Evolutionary conservation across 2,797 vertebrate species (phyloP).

Genomic region (Liasis olivaceus): DNA sequence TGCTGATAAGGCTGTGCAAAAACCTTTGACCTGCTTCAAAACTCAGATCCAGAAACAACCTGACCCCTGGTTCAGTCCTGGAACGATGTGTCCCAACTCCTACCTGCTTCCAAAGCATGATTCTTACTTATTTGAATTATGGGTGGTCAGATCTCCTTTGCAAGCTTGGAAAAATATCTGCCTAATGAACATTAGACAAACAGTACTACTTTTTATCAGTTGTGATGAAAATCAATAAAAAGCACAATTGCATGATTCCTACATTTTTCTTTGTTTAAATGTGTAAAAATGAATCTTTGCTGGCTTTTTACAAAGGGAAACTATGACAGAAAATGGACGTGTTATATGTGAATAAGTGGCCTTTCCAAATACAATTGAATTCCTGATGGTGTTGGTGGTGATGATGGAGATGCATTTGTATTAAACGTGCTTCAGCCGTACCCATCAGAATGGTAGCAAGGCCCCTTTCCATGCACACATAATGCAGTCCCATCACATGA

Average conservation of each 20-base stretch:
- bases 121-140: not conserved
- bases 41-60: not conserved
- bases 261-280: not conserved
- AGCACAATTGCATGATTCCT: not conserved
- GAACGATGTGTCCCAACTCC: not conserved
- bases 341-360: not conserved
- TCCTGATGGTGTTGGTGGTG: not conserved
- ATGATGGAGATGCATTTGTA: not conserved
- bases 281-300: not conserved
- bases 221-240: not conserved
- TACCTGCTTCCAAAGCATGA: not conserved
- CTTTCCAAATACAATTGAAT: slow-evolving; percentile 17
- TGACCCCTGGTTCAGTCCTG: not conserved
- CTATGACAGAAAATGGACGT: not conserved
- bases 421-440: not conserved
- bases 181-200: not conserved
- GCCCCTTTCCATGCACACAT: not conserved
- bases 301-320: slow-evolving; percentile 2
- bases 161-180: not conserved
- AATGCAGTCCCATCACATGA: not conserved
- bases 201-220: not conserved
- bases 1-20: not conserved
- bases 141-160: not conserved
- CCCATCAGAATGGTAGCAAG: not conserved
- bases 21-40: not conserved